Evolutionary conservation across 1,140 invertebrate genomes (phyloP).

Genomic region (Heliconius hewitsoni): DNA sequence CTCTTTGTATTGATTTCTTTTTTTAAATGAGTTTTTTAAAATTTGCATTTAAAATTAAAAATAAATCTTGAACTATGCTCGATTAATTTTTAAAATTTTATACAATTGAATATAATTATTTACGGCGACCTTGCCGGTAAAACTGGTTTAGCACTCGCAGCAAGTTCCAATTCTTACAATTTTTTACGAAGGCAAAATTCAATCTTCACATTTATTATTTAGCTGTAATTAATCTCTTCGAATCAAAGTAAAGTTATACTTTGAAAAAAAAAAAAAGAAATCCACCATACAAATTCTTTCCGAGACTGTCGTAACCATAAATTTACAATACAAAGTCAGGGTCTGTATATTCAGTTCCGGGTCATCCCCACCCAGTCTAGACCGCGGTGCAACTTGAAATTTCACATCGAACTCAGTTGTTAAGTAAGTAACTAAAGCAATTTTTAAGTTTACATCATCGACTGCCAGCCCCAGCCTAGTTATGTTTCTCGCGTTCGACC

Average conservation of each 20-base stretch:
- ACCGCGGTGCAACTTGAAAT: conserved; percentile 65
- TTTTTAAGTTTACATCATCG: conserved; percentile 81
- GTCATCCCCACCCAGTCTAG: conserved; percentile 62
- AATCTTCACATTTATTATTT: conserved; percentile 11
- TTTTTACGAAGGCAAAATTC: conserved; percentile 27
- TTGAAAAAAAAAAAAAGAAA: not conserved
- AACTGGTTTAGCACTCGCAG: conserved; percentile 73
- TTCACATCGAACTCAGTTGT: conserved; percentile 70
- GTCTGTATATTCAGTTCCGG: conserved; percentile 51
- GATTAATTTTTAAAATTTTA: conserved; percentile 27
- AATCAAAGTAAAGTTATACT: not conserved
- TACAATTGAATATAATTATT: conserved; percentile 60
- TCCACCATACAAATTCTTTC: not conserved
- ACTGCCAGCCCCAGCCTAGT: conserved; percentile 73
- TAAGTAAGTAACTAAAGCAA: conserved; percentile 80
- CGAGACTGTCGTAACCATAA: not conserved
- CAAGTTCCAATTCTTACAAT: conserved; percentile 53
- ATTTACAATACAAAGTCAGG: conserved; percentile 18
- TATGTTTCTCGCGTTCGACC: conserved; percentile 80
- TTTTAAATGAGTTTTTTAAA: not conserved
- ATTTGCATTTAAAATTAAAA: not conserved
- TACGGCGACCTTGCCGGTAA: conserved; percentile 63
- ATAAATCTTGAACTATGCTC: conserved; percentile 1
- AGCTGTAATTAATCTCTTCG: not conserved
- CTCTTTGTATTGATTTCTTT: not conserved